Evolutionary conservation across 2,113 vertebrate species (phyloP).

Genomic region (Bagarius yarrelli): DNA sequence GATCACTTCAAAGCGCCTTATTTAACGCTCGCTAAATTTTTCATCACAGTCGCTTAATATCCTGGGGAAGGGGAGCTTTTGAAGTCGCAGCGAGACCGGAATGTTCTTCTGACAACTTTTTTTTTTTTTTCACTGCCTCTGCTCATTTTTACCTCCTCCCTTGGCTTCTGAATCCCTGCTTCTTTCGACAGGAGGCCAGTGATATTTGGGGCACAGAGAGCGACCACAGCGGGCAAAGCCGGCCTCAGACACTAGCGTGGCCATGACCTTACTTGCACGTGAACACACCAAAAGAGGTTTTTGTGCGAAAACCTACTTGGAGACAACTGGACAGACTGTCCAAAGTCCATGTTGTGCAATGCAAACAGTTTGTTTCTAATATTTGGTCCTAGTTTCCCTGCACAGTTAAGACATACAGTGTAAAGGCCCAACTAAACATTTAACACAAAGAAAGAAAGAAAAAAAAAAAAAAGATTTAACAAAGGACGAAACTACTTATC

Average conservation of each 20-base stretch:
- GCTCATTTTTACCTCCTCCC: constrained; percentile 62
- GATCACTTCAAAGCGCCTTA: constrained; percentile 83
- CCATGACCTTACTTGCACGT: neutral
- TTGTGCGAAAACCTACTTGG: neutral
- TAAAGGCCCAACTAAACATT: neutral
- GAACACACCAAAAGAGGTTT: neutral
- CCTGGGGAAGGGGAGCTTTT: constrained; percentile 82
- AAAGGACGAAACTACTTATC: neutral
- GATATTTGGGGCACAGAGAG: constrained; percentile 45
- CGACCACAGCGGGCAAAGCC: constrained; percentile 37
- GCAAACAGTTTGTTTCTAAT: neutral
- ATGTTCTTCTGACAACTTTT: constrained; percentile 73
- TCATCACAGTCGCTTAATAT: constrained; percentile 84
- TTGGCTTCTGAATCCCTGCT: constrained; percentile 59
- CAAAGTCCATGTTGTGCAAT: neutral
- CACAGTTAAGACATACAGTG: neutral
- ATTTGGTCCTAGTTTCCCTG: neutral
- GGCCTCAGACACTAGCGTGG: neutral
- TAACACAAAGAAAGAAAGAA: neutral
- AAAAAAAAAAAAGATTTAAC: neutral
- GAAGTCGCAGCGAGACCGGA: constrained; percentile 77
- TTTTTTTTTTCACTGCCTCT: constrained; percentile 6
- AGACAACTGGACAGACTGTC: neutral
- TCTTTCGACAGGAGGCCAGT: constrained; percentile 52
- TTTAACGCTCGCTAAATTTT: constrained; percentile 83